Percentiles rank a stretch among this genome's conserved stretches.
Conservation (phyloP, 2,113 vertebrate genomes). For the Noctilio leporinus region DNA sequence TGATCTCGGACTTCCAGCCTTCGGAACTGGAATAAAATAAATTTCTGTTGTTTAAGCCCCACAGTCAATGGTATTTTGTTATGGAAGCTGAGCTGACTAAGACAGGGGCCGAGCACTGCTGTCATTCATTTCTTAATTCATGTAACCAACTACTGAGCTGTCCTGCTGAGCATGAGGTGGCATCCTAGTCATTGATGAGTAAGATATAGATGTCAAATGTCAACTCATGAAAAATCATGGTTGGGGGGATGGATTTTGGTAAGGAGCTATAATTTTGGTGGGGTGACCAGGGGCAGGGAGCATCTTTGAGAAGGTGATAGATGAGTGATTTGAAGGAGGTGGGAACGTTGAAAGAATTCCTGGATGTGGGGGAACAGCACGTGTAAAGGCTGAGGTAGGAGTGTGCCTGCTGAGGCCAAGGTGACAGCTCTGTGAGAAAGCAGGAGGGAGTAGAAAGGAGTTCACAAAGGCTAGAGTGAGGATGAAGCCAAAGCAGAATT, state of each 20-base stretch:
- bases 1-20: not conserved
- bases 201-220: no score
- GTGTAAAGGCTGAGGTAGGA: not conserved
- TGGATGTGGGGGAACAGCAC: not conserved
- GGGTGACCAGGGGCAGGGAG: not conserved
- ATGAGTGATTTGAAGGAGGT: not conserved
- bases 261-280: not conserved
- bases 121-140: not conserved
- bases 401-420: not conserved
- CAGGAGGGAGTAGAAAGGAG: not conserved
- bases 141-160: not conserved
- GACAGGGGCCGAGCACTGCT: not conserved
- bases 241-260: not conserved
- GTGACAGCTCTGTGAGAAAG: accelerated
- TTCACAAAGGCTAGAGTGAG: not conserved
- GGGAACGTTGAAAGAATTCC: not conserved
- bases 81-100: not conserved
- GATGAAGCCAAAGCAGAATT: not conserved
- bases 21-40: not conserved
- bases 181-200: not conserved
- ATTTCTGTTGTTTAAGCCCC: no score
- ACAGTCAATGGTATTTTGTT: not conserved
- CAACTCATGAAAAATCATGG: not conserved
- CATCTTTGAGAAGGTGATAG: not conserved
- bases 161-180: not conserved